A percentile compares a stretch with the other conserved stretches of the same genome.
These are phyloP conservation scores for Pectinophora gossypiella DNA, from an alignment of 1,140 invertebrate genomes.

Conservation along the genomic window DNA sequence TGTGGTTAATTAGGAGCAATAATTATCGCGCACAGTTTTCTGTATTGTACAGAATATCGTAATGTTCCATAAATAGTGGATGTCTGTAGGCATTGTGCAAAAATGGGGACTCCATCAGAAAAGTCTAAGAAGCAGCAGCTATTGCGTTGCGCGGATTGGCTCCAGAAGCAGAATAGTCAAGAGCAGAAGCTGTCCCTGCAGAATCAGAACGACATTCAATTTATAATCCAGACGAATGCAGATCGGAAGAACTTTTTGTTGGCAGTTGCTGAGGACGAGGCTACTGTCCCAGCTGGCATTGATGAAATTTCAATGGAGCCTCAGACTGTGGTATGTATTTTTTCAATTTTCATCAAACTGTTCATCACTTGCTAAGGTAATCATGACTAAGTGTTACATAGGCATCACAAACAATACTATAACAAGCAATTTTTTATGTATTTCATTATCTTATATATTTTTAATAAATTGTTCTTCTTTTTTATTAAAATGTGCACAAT, in stretches of 20 bases:
- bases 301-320: conserved; percentile 41
- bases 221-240: conserved; percentile 54
- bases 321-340: conserved; percentile 36
- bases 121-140: conserved; percentile 15
- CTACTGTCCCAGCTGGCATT: conserved; percentile 45
- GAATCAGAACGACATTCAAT: conserved; percentile 57
- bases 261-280: conserved; percentile 42
- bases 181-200: conserved; percentile 36
- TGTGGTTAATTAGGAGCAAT: no score
- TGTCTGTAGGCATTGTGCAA: no score
- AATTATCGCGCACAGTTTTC: no score
- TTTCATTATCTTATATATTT: no score
- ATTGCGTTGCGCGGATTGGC: conserved; percentile 43
- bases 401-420: no score
- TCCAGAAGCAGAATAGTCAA: conserved; percentile 46
- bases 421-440: no score
- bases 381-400: no score
- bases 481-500: no score
- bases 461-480: no score
- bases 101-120: neutral
- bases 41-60: no score
- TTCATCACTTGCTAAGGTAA: no score
- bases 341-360: neutral
- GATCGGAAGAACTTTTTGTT: conserved; percentile 51
- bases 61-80: no score